Conservation (phyloP, 2,113 vertebrate species). For the Tursiops truncatus region DNA sequence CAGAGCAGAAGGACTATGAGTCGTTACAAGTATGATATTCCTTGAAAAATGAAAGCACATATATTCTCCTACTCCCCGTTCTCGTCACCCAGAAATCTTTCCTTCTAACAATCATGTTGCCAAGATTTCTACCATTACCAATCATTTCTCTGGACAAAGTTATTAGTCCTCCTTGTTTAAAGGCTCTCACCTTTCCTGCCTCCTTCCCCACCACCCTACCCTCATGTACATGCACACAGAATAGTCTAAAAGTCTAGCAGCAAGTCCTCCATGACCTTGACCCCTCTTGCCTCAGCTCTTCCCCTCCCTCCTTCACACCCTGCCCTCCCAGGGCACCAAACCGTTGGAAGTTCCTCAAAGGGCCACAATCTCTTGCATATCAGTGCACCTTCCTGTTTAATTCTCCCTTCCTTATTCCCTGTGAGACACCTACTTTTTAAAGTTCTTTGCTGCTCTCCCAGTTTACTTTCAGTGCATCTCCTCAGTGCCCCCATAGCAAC, state of each 20-base stretch:
- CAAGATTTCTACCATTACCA: neutral
- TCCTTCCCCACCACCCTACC: neutral
- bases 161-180: neutral
- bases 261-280: neutral
- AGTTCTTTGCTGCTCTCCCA: neutral
- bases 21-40: neutral
- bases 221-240: neutral
- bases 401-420: neutral
- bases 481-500: neutral
- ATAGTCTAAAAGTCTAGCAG: neutral
- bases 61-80: neutral
- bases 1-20: neutral
- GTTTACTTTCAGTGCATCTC: neutral
- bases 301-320: neutral
- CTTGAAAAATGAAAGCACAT: neutral
- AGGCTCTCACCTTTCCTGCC: neutral
- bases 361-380: neutral
- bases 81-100: neutral
- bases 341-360: neutral
- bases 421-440: neutral
- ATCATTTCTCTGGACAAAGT: neutral
- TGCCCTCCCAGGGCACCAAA: neutral
- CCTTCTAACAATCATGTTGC: neutral
- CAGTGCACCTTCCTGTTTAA: neutral
- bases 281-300: neutral